phyloP scores from a whole-genome alignment of 2,888 invertebrate species.

The Elmis aenea region DNA sequence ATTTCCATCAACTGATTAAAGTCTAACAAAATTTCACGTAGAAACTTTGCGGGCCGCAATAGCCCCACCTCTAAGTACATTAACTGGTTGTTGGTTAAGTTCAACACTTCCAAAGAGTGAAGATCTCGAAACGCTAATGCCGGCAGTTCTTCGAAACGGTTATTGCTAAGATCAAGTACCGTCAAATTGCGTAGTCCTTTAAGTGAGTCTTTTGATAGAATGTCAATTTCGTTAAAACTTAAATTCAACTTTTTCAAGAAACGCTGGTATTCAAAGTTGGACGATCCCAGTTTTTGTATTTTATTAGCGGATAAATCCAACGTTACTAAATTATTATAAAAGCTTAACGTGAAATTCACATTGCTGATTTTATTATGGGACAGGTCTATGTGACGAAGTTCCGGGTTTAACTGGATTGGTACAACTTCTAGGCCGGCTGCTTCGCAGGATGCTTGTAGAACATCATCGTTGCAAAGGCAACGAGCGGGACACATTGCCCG shows the following conservation, averaged over 20 bases:
- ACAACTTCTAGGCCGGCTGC: slow-evolving; percentile 77
- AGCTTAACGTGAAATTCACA: slow-evolving; percentile 71
- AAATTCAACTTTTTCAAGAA: slow-evolving; percentile 71
- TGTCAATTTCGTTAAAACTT: slow-evolving; percentile 68
- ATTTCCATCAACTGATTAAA: slow-evolving; percentile 76
- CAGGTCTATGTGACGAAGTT: slow-evolving; percentile 75
- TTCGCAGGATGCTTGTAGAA: slow-evolving; percentile 70
- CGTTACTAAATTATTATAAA: slow-evolving; percentile 73
- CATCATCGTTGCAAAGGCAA: slow-evolving; percentile 78
- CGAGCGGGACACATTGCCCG: slow-evolving; percentile 64
- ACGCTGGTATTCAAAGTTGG: slow-evolving; percentile 74
- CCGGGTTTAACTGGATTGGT: slow-evolving; percentile 85
- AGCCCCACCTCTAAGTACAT: slow-evolving; percentile 67
- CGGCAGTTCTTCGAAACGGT: slow-evolving; percentile 70
- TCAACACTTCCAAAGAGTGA: slow-evolving; percentile 65
- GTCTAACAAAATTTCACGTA: slow-evolving; percentile 68
- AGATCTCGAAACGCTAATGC: slow-evolving; percentile 74
- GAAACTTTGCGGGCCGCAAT: slow-evolving; percentile 64
- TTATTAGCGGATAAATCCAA: slow-evolving; percentile 80
- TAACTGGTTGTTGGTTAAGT: slow-evolving; percentile 71
- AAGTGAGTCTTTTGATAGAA: slow-evolving; percentile 69
- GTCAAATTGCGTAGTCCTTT: slow-evolving; percentile 65
- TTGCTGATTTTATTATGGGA: slow-evolving; percentile 77
- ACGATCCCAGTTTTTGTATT: slow-evolving; percentile 72
- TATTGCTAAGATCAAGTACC: slow-evolving; percentile 69